Evolutionary conservation across 2,888 invertebrate genomes (phyloP).

Genomic region (Anaspis maculata): DNA sequence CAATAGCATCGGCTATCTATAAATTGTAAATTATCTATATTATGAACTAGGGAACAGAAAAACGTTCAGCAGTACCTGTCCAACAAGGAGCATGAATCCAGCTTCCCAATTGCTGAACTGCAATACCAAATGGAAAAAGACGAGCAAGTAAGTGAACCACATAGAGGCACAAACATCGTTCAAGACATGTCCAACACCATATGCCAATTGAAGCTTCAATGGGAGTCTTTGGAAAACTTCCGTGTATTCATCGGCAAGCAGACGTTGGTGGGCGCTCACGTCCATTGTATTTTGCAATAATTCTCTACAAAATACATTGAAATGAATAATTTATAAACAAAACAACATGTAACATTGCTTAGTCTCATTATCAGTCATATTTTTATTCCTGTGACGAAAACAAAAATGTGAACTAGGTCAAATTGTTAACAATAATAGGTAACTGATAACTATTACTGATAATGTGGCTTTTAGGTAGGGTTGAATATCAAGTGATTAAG

Average conservation of each 20-base stretch:
- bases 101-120: constrained; percentile 52
- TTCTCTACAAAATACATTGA: no score
- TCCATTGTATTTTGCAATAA: constrained; percentile 27
- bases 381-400: no score
- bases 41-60: background rate
- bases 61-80: constrained; percentile 50
- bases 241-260: constrained; percentile 40
- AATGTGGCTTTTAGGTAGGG: no score
- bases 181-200: constrained; percentile 77
- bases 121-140: constrained; percentile 64
- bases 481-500: no score
- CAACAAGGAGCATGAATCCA: constrained; percentile 65
- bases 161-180: constrained; percentile 92
- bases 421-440: no score
- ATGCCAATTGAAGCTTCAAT: constrained; percentile 47
- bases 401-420: no score
- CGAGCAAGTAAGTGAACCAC: constrained; percentile 90
- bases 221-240: constrained; percentile 44
- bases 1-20: constrained; percentile 73
- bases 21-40: constrained; percentile 5
- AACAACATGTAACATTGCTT: no score
- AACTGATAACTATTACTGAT: no score
- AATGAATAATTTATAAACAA: no score
- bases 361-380: no score
- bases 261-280: constrained; percentile 21